Base-by-base conservation (phyloP, 2,113 vertebrate species). In the Zosterops hypoxanthus region DNA sequence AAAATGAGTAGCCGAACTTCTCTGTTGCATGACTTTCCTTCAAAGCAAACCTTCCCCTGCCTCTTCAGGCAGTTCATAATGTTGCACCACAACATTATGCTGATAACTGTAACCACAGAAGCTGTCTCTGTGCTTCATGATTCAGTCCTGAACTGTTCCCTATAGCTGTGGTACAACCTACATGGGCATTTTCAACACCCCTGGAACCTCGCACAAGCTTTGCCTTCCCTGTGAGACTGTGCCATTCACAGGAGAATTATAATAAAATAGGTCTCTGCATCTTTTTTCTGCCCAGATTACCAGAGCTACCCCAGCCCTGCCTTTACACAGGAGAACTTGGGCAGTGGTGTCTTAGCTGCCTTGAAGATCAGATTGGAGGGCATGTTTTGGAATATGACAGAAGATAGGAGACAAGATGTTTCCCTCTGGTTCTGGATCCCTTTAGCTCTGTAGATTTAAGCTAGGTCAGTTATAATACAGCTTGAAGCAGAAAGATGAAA, bases 401-500 rank as follows among this genome's bases (percentile, higher is more conserved):
- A n/a, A 64, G 20, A 13, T 0, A 60, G 31, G 11, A 81, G 77
- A 50, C 19, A 44, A 60, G 34, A 56, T 14, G 1, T 15, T 31
- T 42, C 59, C 17, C 33, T 85, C 77, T 76, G 33, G n/a, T 82
- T 77, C 68, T 94, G 78, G 50, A 34, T 85, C 63, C 36, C 21
- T 92, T 72, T 39, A 63, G 46, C 75, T 25, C 63, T 79, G 63
- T 46, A 12, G 63, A 44, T 77, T 91, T 77, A 57, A 79, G 73
- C 50, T 88, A 55, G 78, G 78, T 95, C 90, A 94, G 87, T 94
- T 59, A 64, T 55, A 91, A 80, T n/a, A 72, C 42, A 80, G 66
- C 84, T 77, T 52, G 29, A 90, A 94, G 71, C 55, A 72, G 82
- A 80, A 65, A 91, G 87, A 95, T 95, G 70, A 95, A 96, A 96